A percentile compares a stretch with the other conserved stretches of the same genome.
phyloP scores from a whole-genome alignment of 1,140 invertebrate species.

The Meloidogyne hapla region DNA sequence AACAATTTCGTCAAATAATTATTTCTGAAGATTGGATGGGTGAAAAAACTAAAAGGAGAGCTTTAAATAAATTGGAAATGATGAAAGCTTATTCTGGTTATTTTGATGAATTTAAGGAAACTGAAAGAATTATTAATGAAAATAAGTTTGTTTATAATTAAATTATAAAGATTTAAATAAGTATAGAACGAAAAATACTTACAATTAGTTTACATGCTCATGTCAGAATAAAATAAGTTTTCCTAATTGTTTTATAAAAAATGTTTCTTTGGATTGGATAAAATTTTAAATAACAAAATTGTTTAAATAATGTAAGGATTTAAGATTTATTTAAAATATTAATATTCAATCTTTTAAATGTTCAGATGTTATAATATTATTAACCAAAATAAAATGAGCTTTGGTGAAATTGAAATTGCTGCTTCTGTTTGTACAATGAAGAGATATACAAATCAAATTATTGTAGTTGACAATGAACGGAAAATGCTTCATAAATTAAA shows the following conservation, averaged over 20 bases:
- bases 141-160: no score
- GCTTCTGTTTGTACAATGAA: neutral
- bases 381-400: neutral
- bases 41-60: neutral
- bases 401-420: neutral
- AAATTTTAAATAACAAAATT: no score
- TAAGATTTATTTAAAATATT: no score
- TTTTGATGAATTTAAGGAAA: neutral
- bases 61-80: neutral
- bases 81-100: neutral
- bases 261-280: no score
- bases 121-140: neutral
- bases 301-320: no score
- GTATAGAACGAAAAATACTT: no score
- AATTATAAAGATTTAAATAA: no score
- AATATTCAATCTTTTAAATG: neutral
- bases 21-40: slow-evolving; percentile 4
- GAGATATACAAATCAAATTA: neutral
- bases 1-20: neutral
- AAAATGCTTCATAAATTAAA: neutral
- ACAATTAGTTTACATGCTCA: no score
- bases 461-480: neutral
- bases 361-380: neutral
- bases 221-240: no score
- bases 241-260: no score